phyloP scores from a whole-genome alignment of 2,797 vertebrate genomes.

The Characodon lateralis region DNA sequence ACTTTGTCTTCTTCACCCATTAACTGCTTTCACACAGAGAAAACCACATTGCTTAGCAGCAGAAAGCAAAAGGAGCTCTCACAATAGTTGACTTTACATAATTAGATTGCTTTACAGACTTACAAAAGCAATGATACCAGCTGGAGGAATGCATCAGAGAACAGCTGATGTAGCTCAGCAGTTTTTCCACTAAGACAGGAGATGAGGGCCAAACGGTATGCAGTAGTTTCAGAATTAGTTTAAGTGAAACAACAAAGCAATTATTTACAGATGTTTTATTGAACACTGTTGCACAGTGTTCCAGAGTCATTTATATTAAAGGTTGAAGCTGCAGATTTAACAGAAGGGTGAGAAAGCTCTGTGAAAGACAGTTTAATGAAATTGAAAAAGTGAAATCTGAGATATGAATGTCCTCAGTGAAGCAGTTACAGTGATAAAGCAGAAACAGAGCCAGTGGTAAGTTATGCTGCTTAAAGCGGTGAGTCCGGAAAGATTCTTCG shows the following conservation, averaged over 20 bases:
- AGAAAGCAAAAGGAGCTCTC: background rate
- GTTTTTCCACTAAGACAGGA: conserved; percentile 43
- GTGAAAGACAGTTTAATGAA: background rate
- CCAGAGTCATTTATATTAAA: background rate
- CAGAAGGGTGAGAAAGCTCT: background rate
- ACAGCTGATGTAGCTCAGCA: conserved; percentile 17
- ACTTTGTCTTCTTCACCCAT: background rate
- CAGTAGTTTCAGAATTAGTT: conserved; percentile 32
- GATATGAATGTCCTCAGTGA: background rate
- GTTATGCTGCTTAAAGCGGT: background rate
- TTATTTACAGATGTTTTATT: background rate
- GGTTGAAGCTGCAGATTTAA: background rate
- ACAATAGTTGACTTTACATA: background rate
- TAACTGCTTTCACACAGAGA: background rate
- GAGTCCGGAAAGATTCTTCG: background rate
- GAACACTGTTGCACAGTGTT: too few species aligned
- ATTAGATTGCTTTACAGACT: background rate
- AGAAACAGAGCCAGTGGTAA: background rate
- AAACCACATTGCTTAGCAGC: background rate
- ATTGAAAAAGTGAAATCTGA: conserved; percentile 1
- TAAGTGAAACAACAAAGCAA: background rate
- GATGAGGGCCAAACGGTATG: conserved; percentile 9
- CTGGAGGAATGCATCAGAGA: too few species aligned
- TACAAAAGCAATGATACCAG: background rate
- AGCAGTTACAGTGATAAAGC: background rate